Evolutionary conservation across 1,140 invertebrate species (phyloP).

Genomic region (Thaumetopoea pityocampa): DNA sequence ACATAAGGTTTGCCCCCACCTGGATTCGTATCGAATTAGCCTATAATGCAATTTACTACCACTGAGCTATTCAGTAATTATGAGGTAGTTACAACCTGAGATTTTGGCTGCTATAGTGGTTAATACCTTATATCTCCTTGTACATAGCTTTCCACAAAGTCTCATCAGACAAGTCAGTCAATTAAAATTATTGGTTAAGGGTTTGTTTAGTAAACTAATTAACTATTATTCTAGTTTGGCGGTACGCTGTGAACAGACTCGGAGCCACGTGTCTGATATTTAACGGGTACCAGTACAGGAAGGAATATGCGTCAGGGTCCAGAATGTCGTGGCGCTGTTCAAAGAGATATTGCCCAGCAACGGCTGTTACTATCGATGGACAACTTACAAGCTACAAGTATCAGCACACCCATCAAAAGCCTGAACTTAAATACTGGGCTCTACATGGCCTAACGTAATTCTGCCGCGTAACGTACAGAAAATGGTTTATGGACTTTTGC

Average conservation of each 20-base stretch:
- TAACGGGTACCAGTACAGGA: constrained; percentile 22
- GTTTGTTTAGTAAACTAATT: background rate
- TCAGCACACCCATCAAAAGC: constrained; percentile 15
- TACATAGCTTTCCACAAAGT: too few species aligned
- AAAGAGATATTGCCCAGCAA: constrained; percentile 26
- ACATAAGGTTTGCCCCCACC: too few species aligned
- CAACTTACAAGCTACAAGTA: constrained; percentile 14
- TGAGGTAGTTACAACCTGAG: too few species aligned
- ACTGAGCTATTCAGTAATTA: too few species aligned
- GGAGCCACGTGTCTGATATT: constrained; percentile 23
- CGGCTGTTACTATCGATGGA: constrained; percentile 15
- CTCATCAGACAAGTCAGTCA: too few species aligned
- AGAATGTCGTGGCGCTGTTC: constrained; percentile 27
- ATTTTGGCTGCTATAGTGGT: too few species aligned
- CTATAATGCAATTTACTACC: too few species aligned
- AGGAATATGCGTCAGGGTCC: constrained; percentile 17
- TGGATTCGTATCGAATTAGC: too few species aligned
- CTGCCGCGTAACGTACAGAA: too few species aligned
- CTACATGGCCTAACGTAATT: background rate
- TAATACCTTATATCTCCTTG: too few species aligned
- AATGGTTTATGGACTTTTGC: background rate
- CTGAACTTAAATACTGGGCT: background rate
- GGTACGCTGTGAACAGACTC: constrained; percentile 16
- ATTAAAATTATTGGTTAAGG: too few species aligned
- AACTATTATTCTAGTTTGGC: constrained; percentile 20